Conservation (phyloP, 2,113 vertebrate species). For the Sminthopsis crassicaudata region DNA sequence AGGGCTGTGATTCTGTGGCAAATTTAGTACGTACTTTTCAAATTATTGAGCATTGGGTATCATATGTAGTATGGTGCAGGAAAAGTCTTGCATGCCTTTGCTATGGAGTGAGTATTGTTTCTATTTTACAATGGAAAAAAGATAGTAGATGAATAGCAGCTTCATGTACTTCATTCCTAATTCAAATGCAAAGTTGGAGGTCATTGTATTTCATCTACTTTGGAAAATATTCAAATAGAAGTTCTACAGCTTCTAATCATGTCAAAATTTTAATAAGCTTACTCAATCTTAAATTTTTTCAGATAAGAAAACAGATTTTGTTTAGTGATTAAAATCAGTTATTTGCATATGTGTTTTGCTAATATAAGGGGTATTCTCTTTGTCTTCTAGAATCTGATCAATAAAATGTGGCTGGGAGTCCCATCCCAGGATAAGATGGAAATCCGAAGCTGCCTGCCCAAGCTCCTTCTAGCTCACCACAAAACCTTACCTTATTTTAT, state of each 20-base stretch:
- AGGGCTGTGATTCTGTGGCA: background rate
- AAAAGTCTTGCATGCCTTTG: background rate
- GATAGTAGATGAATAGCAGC: background rate
- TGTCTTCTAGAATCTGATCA: constrained; percentile 94
- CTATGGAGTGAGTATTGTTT: background rate
- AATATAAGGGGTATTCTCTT: constrained; percentile 39
- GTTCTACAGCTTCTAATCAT: background rate
- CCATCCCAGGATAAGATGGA: constrained; percentile 98
- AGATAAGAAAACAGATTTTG: background rate
- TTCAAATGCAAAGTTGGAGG: background rate
- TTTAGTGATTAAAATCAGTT: constrained; percentile 42
- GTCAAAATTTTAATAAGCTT: background rate
- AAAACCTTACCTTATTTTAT: constrained; percentile 97
- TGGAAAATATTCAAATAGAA: background rate
- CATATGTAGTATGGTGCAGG: background rate
- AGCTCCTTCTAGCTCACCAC: constrained; percentile 95
- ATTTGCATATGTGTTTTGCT: constrained; percentile 31
- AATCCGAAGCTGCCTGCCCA: constrained; percentile 96
- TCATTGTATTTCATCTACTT: background rate
- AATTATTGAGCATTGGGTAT: background rate
- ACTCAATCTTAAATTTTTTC: background rate
- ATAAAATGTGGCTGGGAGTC: constrained; percentile 99
- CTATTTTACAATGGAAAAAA: background rate
- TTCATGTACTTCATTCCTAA: background rate
- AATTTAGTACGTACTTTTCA: background rate